Evolutionary conservation across 2,797 vertebrate genomes (phyloP).

Genomic region (Acanthornis magna): DNA sequence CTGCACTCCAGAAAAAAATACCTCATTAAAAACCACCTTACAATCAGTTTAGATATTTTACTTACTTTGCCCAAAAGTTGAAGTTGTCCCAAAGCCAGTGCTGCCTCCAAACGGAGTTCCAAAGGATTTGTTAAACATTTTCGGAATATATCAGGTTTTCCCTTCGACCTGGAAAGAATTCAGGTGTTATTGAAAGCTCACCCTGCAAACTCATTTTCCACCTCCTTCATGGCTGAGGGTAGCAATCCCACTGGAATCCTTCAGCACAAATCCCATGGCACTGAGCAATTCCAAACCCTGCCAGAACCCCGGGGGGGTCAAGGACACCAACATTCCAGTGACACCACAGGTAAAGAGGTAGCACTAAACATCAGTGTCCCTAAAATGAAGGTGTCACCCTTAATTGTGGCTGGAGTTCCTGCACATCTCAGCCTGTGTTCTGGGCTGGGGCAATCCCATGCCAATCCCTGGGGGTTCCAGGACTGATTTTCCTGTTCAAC

Average conservation of each 20-base stretch:
- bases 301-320: neutral
- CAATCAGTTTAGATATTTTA: neutral
- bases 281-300: neutral
- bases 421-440: neutral
- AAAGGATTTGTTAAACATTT: conserved; percentile 28
- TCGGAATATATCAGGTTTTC: neutral
- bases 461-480: rapidly evolving
- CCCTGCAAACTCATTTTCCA: neutral
- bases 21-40: neutral
- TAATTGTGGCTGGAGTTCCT: neutral
- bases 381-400: neutral
- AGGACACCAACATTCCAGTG: neutral
- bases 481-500: neutral
- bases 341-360: neutral
- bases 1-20: neutral
- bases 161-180: neutral
- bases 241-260: neutral
- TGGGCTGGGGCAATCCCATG: rapidly evolving
- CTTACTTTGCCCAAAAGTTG: conserved; percentile 12
- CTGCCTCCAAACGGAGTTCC: neutral
- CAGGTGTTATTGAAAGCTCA: neutral
- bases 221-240: neutral
- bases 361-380: neutral
- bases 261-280: neutral
- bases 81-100: neutral